These are phyloP conservation scores for Enoplosus armatus DNA, from an alignment of 2,797 vertebrate species.

Conservation along the genomic window DNA sequence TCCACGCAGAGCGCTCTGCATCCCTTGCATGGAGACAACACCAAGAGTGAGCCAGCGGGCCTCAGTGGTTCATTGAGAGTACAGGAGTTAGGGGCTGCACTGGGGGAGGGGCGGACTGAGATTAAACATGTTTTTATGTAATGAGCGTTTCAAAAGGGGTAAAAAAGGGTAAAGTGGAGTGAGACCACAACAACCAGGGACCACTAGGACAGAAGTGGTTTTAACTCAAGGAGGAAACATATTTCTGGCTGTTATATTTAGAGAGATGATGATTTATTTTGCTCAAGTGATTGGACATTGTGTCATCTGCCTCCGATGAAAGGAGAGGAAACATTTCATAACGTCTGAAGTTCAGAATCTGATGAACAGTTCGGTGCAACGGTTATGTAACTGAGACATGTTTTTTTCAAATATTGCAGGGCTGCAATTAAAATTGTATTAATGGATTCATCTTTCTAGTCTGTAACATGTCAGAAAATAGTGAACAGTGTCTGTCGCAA, in stretches of 20 bases:
- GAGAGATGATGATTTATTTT: constrained; percentile 7
- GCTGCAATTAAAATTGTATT: too few species aligned
- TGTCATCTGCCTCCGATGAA: constrained; percentile 2
- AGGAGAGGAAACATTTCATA: not conserved
- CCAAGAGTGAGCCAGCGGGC: constrained; percentile 33
- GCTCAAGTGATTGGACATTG: not conserved
- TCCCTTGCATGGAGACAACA: constrained; percentile 56
- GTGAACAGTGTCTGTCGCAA: not conserved
- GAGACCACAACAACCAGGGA: constrained; percentile 31
- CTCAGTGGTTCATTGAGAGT: constrained; percentile 63
- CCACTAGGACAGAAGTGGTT: constrained; percentile 22
- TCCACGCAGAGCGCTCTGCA: constrained; percentile 51
- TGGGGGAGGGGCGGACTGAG: constrained; percentile 66
- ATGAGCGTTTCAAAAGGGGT: constrained; percentile 72
- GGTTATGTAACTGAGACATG: not conserved
- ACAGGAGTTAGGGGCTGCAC: constrained; percentile 56
- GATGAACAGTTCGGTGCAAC: not conserved
- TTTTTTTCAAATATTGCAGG: not conserved
- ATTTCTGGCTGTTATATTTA: constrained; percentile 6
- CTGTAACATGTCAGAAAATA: not conserved
- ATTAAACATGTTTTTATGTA: constrained; percentile 82
- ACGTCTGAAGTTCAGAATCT: not conserved
- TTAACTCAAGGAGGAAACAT: constrained; percentile 33
- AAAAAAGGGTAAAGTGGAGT: constrained; percentile 58
- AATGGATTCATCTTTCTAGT: not conserved